A percentile compares a stretch with the other conserved stretches of the same genome.
Evolutionary conservation across 2,888 invertebrate genomes (phyloP).

Genomic region (Boloria selene): DNA sequence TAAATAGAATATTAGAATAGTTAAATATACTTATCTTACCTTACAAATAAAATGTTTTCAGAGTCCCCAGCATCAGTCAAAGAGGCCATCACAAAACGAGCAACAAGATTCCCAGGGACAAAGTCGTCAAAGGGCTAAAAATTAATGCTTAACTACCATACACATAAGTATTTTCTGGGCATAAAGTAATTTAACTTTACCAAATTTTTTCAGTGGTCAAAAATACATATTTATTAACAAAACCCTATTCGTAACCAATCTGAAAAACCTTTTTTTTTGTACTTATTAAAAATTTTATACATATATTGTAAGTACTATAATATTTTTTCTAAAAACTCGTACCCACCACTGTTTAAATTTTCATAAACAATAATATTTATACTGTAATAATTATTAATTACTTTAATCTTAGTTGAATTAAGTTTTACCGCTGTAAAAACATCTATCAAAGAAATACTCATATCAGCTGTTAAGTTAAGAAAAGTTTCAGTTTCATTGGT

Average conservation of each 20-base stretch:
- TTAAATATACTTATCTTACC: background rate
- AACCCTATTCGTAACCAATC: no score
- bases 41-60: constrained; percentile 44
- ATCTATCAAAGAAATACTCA: constrained; percentile 44
- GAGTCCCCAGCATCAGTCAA: constrained; percentile 51
- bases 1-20: no score
- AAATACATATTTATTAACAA: background rate
- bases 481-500: constrained; percentile 35
- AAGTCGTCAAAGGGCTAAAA: constrained; percentile 61
- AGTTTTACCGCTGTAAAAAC: constrained; percentile 49
- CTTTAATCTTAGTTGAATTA: constrained; percentile 54
- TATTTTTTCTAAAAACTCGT: background rate
- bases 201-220: constrained; percentile 31
- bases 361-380: constrained; percentile 46
- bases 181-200: constrained; percentile 29
- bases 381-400: constrained; percentile 48
- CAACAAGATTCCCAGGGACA: constrained; percentile 52
- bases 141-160: constrained; percentile 45
- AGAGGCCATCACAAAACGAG: constrained; percentile 54
- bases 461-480: constrained; percentile 35
- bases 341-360: constrained; percentile 21
- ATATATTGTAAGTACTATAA: background rate
- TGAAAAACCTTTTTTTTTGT: no score
- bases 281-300: background rate
- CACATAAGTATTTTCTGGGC: constrained; percentile 30